phyloP scores from a whole-genome alignment of 2,797 vertebrate species.

The Pteropus rufus region DNA sequence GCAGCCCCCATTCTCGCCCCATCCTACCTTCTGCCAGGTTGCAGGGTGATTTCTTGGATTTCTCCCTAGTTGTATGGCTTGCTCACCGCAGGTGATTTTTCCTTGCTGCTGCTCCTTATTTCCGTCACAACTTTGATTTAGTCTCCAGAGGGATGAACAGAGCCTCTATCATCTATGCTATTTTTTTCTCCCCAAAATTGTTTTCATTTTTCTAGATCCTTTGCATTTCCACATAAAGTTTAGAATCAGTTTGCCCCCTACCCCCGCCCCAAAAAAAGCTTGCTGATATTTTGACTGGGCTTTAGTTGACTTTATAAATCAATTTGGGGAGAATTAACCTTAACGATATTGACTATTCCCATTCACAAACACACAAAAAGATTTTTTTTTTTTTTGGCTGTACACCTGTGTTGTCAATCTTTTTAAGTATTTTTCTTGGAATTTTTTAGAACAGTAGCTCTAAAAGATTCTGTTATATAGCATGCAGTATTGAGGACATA shows the following conservation, averaged over 20 bases:
- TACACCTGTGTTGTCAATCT: background rate
- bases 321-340: background rate
- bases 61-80: too few relatives aligned
- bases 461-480: background rate
- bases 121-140: too few relatives aligned
- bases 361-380: background rate
- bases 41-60: too few relatives aligned
- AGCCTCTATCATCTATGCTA: too few relatives aligned
- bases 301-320: conserved; percentile 15
- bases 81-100: too few relatives aligned
- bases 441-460: background rate
- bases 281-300: background rate
- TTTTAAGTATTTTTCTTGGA: background rate
- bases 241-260: background rate
- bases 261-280: background rate
- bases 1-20: too few relatives aligned
- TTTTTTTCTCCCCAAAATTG: background rate
- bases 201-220: background rate
- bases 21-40: too few relatives aligned
- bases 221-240: background rate
- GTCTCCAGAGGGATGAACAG: too few relatives aligned
- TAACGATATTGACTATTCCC: background rate
- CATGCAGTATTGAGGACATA: background rate
- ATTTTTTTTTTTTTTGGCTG: background rate
- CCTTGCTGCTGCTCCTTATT: too few relatives aligned